Base-by-base conservation (phyloP, 92 coral and sea anemone species). In the Actinostola sp. region DNA sequence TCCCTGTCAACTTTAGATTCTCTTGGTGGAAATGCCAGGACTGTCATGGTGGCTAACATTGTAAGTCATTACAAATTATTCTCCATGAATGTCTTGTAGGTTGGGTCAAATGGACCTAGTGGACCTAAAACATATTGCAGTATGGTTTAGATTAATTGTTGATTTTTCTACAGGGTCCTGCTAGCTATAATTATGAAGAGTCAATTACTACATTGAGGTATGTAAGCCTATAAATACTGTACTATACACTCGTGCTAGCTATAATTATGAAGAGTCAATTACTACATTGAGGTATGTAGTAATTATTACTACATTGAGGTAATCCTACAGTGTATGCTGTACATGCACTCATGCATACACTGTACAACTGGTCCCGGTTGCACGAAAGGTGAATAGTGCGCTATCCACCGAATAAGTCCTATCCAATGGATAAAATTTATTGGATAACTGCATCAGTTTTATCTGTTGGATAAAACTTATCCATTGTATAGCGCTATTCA, bases 21-120 rank as follows among this genome's bases (percentile, higher is more conserved):
- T 20, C 86, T 94, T 24, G 98, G 98, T 51, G 98, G 98, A 44
- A 94, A 94, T 75, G 98, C 98, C 6, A 86, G 78, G 42, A 94
- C 98, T 32, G 98, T 94, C 23, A 94, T 94, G 98, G 98, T 94
- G 10, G 98, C 98, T n/a, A 94, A 94, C 55, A 82, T 94, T 54
- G 98, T 94, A 83, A 77, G 97, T 78, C 14, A 33, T 56, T n/a
- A n/a, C n/a, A n/a, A n/a, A n/a, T n/a, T n/a, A n/a, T n/a, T n/a
- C n/a, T n/a, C n/a, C n/a, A n/a, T n/a, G n/a, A n/a, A n/a, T n/a
- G n/a, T n/a, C n/a, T n/a, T n/a, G n/a, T n/a, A n/a, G n/a, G n/a
- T n/a, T n/a, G n/a, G n/a, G 63, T 24, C 16, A 36, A 17, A 34
- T 34, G 49, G 48, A 8, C 29, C 11, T 4, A 35, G 51, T 38